These are phyloP conservation scores for Scaptomyza pallida DNA, from an alignment of 1,140 invertebrate genomes.

Conservation along the genomic window DNA sequence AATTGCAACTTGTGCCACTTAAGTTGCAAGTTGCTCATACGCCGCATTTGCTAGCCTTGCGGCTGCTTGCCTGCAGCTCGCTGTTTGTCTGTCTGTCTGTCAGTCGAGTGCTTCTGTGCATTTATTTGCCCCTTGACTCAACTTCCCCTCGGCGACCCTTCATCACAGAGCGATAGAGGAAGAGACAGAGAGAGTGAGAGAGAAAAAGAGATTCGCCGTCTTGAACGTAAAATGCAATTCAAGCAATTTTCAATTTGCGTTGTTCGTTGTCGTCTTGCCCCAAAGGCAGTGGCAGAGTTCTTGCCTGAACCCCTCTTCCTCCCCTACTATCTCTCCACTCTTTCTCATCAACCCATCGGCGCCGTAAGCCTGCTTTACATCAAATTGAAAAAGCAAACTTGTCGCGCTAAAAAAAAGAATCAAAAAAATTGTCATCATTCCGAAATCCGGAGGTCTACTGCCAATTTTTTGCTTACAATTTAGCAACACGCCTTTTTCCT, in stretches of 20 bases:
- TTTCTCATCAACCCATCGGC: background rate
- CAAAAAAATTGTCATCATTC: constrained; percentile 56
- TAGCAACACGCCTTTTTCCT: too few species aligned
- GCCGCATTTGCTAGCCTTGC: constrained; percentile 35
- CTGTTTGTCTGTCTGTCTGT: background rate
- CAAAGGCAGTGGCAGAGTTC: constrained; percentile 9
- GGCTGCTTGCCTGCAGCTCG: constrained; percentile 8
- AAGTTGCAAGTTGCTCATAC: constrained; percentile 62
- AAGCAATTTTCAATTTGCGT: constrained; percentile 77
- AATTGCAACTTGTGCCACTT: constrained; percentile 63
- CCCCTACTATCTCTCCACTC: background rate
- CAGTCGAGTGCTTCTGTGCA: constrained; percentile 25
- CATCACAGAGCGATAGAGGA: constrained; percentile 10
- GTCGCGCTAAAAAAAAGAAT: too few species aligned
- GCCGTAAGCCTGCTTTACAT: constrained; percentile 44
- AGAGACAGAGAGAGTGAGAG: too few species aligned
- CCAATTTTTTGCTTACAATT: constrained; percentile 48
- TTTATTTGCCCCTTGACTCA: constrained; percentile 5
- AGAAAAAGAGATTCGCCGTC: background rate
- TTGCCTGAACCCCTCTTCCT: too few species aligned
- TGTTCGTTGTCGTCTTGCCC: constrained; percentile 34
- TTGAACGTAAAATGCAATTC: constrained; percentile 66
- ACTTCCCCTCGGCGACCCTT: constrained; percentile 28
- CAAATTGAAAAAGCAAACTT: constrained; percentile 65
- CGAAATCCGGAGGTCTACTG: constrained; percentile 51